A percentile compares a stretch with the other conserved stretches of the same genome.
Evolutionary conservation across 2,113 vertebrate species (phyloP).

Genomic region (Bufo bufo): DNA sequence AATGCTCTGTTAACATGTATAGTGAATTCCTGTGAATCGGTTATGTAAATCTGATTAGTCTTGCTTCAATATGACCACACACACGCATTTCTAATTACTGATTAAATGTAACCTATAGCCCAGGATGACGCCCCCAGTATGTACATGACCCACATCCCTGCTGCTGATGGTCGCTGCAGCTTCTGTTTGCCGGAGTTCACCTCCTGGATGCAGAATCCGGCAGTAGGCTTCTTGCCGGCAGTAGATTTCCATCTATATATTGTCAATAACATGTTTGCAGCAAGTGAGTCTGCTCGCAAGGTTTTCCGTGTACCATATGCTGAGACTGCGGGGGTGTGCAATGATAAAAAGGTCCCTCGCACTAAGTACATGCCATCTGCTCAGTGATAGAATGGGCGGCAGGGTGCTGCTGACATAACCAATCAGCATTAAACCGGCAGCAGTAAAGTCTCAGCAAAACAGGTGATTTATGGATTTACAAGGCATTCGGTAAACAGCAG

Average conservation of each 20-base stretch:
- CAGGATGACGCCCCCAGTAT: not conserved
- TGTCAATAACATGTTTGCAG: constrained; percentile 68
- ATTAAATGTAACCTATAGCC: not conserved
- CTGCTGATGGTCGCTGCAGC: not conserved
- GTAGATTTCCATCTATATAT: constrained; percentile 58
- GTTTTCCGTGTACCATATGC: constrained; percentile 72
- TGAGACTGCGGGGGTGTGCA: constrained; percentile 65
- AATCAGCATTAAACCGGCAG: constrained; percentile 69
- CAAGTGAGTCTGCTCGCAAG: constrained; percentile 55
- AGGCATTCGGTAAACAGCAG: constrained; percentile 72
- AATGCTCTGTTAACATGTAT: too few species aligned
- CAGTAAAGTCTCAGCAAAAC: constrained; percentile 73
- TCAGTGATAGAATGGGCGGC: constrained; percentile 67
- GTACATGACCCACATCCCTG: not conserved
- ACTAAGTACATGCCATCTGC: constrained; percentile 80
- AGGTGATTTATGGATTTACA: constrained; percentile 77
- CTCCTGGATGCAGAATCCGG: not conserved
- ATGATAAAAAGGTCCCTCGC: constrained; percentile 69
- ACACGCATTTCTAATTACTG: too few species aligned
- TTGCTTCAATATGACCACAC: too few species aligned
- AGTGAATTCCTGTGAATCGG: too few species aligned
- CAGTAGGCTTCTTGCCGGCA: constrained; percentile 46
- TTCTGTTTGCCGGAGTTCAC: not conserved
- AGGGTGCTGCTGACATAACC: constrained; percentile 66
- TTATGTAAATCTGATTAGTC: too few species aligned